Base-by-base conservation (phyloP, 2,888 invertebrate species). In the Diarsia mendica region DNA sequence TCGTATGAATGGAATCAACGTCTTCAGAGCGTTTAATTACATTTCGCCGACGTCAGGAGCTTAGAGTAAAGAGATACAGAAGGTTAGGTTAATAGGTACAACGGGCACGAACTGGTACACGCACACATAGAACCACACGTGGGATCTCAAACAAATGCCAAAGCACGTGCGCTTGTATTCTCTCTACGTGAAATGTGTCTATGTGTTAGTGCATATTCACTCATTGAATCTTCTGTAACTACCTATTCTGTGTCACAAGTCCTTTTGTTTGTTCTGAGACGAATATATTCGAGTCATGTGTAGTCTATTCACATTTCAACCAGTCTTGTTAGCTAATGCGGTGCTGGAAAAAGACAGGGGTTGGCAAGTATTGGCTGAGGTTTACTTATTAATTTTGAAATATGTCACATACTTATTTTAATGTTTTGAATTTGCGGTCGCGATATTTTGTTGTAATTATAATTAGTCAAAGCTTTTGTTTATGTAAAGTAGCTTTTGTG, bases 1-100 rank as follows among this genome's bases (percentile, higher is more conserved):
- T 80, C n/a, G 46, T 67, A 51, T 82, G 82, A 85, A 85, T 85
- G 39, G 55, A 85, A 82, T 85, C 70, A 82, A 63, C 83, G 64
- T 67, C 49, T 77, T 67, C 61, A 53, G 53, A 58, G 85, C 60
- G 51, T 73, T 80, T 82, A 85, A 85, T 85, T 82, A 82, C 63
- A 71, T 77, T 82, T 70, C 20, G 13, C 33, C n/a, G 51, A 75
- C 85, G 66, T 58, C 23, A 68, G 48, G 18, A 63, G 10, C 39
- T n/a, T 8, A 48, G 11, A 53, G 39, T 23, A 53, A 13, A 39
- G 5, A 28, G 0, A 1, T 0, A 18, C 51, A 80, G 51, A 72
- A 61, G 18, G 48, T n/a, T 1, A 15, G 6, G 11, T 28, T 28
- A 28, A n/a, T n/a, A 28, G 28, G 28, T 28, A 28, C 28, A 28